Evolutionary conservation across 1,140 invertebrate genomes (phyloP).

Genomic region (Brachionus calyciflorus): DNA sequence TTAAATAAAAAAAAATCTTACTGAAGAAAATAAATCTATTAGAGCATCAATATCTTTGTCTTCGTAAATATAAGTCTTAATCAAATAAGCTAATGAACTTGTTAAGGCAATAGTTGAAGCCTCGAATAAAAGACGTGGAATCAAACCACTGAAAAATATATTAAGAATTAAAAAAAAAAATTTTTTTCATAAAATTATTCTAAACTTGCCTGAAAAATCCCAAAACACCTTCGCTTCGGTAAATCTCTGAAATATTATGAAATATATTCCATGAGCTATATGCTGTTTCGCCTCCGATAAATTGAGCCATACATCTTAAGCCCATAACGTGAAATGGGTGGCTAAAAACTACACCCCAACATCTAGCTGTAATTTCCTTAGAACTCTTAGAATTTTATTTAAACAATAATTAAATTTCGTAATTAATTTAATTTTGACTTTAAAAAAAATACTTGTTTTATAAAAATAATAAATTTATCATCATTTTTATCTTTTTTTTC

Average conservation of each 20-base stretch:
- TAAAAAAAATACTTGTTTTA: slow-evolving; percentile 9
- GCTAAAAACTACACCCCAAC: slow-evolving; percentile 31
- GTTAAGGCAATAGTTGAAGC: slow-evolving; percentile 30
- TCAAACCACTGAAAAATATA: slow-evolving; percentile 22
- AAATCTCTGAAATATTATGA: slow-evolving; percentile 42
- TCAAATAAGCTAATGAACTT: slow-evolving; percentile 13
- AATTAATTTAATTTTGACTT: too few relatives aligned
- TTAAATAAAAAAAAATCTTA: neutral
- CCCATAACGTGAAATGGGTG: slow-evolving; percentile 46
- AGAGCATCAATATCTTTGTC: slow-evolving; percentile 36
- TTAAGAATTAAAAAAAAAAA: neutral
- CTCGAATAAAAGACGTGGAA: slow-evolving; percentile 44
- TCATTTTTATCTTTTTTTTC: slow-evolving; percentile 23
- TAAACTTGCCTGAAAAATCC: slow-evolving; percentile 42
- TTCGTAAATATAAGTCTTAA: slow-evolving; percentile 6
- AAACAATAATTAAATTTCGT: too few relatives aligned
- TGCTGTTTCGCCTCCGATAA: slow-evolving; percentile 43
- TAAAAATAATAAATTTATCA: slow-evolving; percentile 24
- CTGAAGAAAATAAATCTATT: slow-evolving; percentile 27
- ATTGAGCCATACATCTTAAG: slow-evolving; percentile 43
- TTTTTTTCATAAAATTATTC: neutral
- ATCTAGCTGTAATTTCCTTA: slow-evolving; percentile 8
- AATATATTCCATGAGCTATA: slow-evolving; percentile 44
- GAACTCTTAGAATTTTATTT: neutral
- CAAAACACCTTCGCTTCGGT: slow-evolving; percentile 1